A percentile compares a stretch with the other conserved stretches of the same genome.
Evolutionary conservation across 1,140 invertebrate genomes (phyloP).

Genomic region (Stratiolaelaps scimitus): DNA sequence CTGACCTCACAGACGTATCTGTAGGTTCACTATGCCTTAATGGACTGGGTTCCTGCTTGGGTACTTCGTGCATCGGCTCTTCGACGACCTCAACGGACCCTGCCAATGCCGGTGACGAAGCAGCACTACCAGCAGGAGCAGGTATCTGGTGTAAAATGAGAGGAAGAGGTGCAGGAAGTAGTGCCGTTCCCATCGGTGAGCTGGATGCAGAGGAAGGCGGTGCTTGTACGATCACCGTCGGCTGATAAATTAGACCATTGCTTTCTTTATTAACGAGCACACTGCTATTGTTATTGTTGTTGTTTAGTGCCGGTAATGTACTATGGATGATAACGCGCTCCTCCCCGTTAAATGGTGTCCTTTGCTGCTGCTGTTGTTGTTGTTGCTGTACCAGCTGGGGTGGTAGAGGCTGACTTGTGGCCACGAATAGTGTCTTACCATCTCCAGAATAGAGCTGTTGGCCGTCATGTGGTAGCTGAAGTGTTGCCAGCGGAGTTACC

Average conservation of each 20-base stretch:
- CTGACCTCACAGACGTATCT: too few relatives aligned
- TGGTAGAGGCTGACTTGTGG: not conserved
- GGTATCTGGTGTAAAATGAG: not conserved
- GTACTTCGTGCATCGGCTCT: too few relatives aligned
- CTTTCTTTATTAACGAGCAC: not conserved
- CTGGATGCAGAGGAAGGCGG: constrained; percentile 18
- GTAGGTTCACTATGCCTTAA: too few relatives aligned
- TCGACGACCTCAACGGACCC: too few relatives aligned
- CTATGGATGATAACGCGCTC: not conserved
- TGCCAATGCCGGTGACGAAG: too few relatives aligned
- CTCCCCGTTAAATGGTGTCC: not conserved
- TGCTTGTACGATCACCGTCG: constrained; percentile 10
- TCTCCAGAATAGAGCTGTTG: too few relatives aligned
- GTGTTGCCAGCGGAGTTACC: too few relatives aligned
- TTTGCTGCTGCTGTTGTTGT: constrained; percentile 7
- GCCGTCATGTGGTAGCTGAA: too few relatives aligned
- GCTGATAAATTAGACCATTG: constrained; percentile 16
- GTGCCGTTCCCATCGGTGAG: not conserved
- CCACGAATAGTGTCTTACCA: not conserved
- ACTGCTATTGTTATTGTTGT: constrained; percentile 13
- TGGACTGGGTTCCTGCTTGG: too few relatives aligned
- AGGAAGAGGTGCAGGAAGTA: not conserved
- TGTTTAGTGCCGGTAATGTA: not conserved
- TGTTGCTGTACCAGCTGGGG: not conserved
- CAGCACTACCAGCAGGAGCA: too few relatives aligned